Evolutionary conservation across 2,888 invertebrate genomes (phyloP), one percentile per base, ranked within the genome.

Genomic region (Eurois occulta): DNA sequence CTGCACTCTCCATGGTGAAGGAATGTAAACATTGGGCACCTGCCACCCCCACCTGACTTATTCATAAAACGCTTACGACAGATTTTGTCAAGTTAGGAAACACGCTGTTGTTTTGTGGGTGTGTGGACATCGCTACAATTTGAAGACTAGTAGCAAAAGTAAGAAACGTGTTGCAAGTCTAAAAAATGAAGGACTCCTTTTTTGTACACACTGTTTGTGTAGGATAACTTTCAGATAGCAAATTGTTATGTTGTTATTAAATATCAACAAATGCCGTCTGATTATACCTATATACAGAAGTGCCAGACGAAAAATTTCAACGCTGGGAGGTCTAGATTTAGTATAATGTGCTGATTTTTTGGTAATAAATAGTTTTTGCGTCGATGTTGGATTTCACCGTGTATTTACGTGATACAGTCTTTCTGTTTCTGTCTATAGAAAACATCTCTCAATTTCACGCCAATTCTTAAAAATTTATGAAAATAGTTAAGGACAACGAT

Each of bases 1-100:
- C 84, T 88, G 92, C 92, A 92, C 89, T 95, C 95, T 92, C 96
- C 96, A 96, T 96, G 96, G 96, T 94, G 96, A 96, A 94, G 89
- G 92, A 92, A 94, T 91, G 94, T 95, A 95, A 95, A 96, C 96
- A 96, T 78, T 89, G 83, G 77, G 72, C 71, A 86, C 89, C 87
- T 81, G 81, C 76, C 70, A 18, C 71, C 85, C 58, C 72, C 41
- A 60, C 66, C 62, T 46, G 72, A 73, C 48, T 76, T 69, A 79
- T 84, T 78, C 76, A 79, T 72, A 71, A 62, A 80, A 69, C 41
- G 64, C n/a, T 84, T 75, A 43, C 32, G n/a, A 24, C 28, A 32
- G 62, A 71, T 71, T 71, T 79, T 48, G 18, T 81, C 16, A 58
- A 43, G 10, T 46, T 24, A n/a, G n/a, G 8, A 41, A 58, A 35